phyloP scores from a whole-genome alignment of 2,888 invertebrate genomes.

The Ophion ventricosus region DNA sequence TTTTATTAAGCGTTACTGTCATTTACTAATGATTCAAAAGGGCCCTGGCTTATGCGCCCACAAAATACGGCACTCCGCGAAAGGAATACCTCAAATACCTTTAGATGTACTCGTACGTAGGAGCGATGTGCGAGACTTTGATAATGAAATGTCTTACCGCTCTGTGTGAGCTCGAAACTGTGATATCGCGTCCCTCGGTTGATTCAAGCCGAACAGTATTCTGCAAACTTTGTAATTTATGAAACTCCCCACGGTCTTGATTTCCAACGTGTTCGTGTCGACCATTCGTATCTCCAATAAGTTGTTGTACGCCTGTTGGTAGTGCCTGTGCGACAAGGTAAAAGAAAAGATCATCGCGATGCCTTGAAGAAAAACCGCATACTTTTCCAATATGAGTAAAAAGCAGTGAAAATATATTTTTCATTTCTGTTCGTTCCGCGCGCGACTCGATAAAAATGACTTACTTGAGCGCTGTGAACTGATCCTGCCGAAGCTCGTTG shows the following conservation, averaged over 20 bases:
- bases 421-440: not conserved
- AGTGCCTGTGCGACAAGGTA: slow-evolving; percentile 86
- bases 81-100: too few relatives aligned
- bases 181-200: slow-evolving; percentile 96
- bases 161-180: slow-evolving; percentile 97
- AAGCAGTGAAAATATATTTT: not conserved
- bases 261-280: slow-evolving; percentile 96
- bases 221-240: slow-evolving; percentile 98
- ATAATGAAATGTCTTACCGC: slow-evolving; percentile 81
- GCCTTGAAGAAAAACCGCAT: slow-evolving; percentile 20
- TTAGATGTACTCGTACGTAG: not conserved
- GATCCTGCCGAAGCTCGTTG: slow-evolving; percentile 96
- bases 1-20: too few relatives aligned
- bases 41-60: too few relatives aligned
- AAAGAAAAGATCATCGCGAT: not conserved
- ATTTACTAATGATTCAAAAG: too few relatives aligned
- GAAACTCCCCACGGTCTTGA: slow-evolving; percentile 97
- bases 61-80: too few relatives aligned
- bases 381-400: slow-evolving; percentile 33
- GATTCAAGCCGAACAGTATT: slow-evolving; percentile 93
- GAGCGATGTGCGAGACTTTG: not conserved
- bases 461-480: slow-evolving; percentile 92
- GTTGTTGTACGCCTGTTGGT: slow-evolving; percentile 95
- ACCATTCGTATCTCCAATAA: slow-evolving; percentile 94
- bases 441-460: slow-evolving; percentile 57